phyloP scores from a whole-genome alignment of 2,113 vertebrate species.

The Argyrosomus japonicus region DNA sequence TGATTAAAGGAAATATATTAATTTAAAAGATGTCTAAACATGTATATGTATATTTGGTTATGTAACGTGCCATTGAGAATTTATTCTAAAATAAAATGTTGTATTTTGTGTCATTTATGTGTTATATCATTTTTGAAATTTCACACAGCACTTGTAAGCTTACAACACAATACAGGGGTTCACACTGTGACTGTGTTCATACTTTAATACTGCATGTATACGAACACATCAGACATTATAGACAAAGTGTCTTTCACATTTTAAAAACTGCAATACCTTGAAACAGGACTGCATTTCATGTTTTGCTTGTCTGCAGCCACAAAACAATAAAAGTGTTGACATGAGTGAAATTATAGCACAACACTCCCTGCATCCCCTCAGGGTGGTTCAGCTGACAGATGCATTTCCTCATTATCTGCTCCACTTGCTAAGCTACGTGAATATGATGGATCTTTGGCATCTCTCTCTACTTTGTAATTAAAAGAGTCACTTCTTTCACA shows the following conservation, averaged over 20 bases:
- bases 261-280: neutral
- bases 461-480: neutral
- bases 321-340: neutral
- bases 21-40: conserved; percentile 81
- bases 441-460: neutral
- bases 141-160: neutral
- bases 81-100: conserved; percentile 87
- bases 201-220: neutral
- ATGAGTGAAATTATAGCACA: neutral
- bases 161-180: neutral
- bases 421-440: neutral
- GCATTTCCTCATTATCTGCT: conserved; percentile 7
- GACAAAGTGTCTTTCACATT: neutral
- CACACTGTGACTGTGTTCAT: neutral
- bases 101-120: conserved; percentile 85
- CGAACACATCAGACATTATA: neutral
- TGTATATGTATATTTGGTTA: conserved; percentile 86
- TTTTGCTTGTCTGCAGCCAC: neutral
- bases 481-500: neutral
- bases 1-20: conserved; percentile 74
- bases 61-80: conserved; percentile 84
- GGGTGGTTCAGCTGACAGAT: neutral
- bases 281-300: neutral
- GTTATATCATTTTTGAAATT: conserved; percentile 2
- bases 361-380: neutral